A percentile compares a stretch with the other conserved stretches of the same genome.
These are phyloP conservation scores for Chaetops frenatus DNA, from an alignment of 2,113 vertebrate species.

Conservation along the genomic window DNA sequence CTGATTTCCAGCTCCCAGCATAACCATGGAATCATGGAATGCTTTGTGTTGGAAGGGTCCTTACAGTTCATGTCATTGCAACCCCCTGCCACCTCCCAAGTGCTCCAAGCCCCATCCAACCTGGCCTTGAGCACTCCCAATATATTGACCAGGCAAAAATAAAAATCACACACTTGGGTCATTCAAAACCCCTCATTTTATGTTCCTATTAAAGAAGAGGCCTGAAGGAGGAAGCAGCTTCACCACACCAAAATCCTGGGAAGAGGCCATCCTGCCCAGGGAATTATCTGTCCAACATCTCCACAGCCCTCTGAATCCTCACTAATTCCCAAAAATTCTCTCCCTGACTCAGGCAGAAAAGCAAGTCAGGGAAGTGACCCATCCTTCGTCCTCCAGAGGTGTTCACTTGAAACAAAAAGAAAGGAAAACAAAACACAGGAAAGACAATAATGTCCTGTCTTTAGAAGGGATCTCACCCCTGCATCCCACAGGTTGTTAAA, in stretches of 20 bases:
- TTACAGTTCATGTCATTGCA: not conserved
- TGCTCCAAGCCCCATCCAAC: not conserved
- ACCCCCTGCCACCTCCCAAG: not conserved
- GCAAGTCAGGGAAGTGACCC: not conserved
- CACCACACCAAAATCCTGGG: not conserved
- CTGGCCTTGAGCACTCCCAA: not conserved
- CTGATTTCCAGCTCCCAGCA: not conserved
- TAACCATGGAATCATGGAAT: not conserved
- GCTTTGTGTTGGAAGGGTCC: not conserved
- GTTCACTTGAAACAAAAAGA: not conserved
- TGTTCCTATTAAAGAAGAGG: not conserved
- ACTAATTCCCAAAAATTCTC: not conserved
- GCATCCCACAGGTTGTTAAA: too few species aligned
- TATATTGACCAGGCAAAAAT: rapidly evolving
- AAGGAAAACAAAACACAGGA: not conserved
- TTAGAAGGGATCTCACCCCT: not conserved
- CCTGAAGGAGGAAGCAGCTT: not conserved
- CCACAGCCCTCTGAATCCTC: not conserved
- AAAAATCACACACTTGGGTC: not conserved
- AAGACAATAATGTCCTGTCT: not conserved
- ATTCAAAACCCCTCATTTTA: not conserved
- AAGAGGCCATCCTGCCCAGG: not conserved
- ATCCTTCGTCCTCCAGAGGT: not conserved
- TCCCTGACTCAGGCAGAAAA: not conserved
- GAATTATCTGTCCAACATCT: not conserved